Evolutionary conservation across 2,797 vertebrate genomes (phyloP).

Genomic region (Sitta carolinensis): DNA sequence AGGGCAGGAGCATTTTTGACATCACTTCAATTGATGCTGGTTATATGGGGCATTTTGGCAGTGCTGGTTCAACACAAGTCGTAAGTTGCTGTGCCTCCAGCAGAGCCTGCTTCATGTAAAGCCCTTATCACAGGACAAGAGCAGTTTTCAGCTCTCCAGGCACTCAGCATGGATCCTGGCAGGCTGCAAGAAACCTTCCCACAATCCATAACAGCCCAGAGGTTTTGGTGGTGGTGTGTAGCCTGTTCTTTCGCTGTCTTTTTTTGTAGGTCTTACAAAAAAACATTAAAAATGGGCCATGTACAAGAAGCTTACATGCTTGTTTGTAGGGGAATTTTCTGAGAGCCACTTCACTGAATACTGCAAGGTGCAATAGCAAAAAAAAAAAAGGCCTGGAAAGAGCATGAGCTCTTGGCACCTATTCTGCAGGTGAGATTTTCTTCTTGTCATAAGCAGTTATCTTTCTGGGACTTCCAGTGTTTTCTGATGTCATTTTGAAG

Average conservation of each 20-base stretch:
- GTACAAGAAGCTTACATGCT: background rate
- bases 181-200: background rate
- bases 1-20: background rate
- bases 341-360: background rate
- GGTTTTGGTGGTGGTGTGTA: background rate
- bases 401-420: background rate
- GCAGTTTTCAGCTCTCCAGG: background rate
- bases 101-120: background rate
- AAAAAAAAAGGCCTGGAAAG: background rate
- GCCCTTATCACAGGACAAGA: background rate
- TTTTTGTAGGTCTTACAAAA: background rate
- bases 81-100: background rate
- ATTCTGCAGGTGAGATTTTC: background rate
- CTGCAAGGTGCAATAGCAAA: background rate
- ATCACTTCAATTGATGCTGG: background rate
- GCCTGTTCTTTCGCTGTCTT: background rate
- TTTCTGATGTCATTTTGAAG: slow-evolving; percentile 11
- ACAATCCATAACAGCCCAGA: background rate
- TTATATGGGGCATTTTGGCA: background rate
- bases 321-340: background rate
- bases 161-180: background rate
- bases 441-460: background rate
- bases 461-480: background rate
- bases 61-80: background rate
- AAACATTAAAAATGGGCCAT: background rate